These are phyloP conservation scores for Hymenochirus boettgeri DNA, from an alignment of 2,113 vertebrate species.

Conservation along the genomic window DNA sequence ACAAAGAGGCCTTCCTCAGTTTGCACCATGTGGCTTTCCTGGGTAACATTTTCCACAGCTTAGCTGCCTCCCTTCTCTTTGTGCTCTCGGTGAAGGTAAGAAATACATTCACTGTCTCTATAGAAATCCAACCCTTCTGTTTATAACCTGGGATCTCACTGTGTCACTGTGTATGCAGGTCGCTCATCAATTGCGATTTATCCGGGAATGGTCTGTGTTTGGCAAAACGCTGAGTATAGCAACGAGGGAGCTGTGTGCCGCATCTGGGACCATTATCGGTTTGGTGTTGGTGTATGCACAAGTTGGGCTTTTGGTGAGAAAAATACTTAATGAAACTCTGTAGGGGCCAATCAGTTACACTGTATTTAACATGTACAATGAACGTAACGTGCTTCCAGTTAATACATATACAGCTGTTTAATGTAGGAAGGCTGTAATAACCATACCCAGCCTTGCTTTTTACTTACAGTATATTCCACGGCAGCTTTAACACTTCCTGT, in stretches of 20 bases:
- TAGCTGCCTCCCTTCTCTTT: constrained; percentile 80
- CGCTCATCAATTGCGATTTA: constrained; percentile 86
- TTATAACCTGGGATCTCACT: too few relatives aligned
- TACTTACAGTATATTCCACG: too few relatives aligned
- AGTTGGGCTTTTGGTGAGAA: constrained; percentile 79
- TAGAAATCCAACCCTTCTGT: too few relatives aligned
- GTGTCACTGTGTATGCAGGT: constrained; percentile 60
- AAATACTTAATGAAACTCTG: too few relatives aligned
- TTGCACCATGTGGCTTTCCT: constrained; percentile 83
- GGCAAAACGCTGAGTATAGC: constrained; percentile 80
- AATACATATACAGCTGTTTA: too few relatives aligned
- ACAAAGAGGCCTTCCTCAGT: constrained; percentile 72
- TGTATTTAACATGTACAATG: too few relatives aligned
- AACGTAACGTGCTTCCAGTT: too few relatives aligned
- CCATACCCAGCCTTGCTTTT: too few relatives aligned
- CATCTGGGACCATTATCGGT: constrained; percentile 60
- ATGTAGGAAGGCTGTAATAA: too few relatives aligned
- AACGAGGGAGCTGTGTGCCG: constrained; percentile 67
- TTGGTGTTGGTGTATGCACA: constrained; percentile 81
- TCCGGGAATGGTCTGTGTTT: constrained; percentile 89
- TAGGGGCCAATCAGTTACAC: too few relatives aligned
- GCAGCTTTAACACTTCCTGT: too few relatives aligned
- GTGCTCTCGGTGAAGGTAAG: constrained; percentile 85
- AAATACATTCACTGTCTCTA: too few relatives aligned
- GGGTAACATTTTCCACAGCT: constrained; percentile 63